Conservation (phyloP, 2,888 invertebrate genomes). For the Hydropsyche betteni region DNA sequence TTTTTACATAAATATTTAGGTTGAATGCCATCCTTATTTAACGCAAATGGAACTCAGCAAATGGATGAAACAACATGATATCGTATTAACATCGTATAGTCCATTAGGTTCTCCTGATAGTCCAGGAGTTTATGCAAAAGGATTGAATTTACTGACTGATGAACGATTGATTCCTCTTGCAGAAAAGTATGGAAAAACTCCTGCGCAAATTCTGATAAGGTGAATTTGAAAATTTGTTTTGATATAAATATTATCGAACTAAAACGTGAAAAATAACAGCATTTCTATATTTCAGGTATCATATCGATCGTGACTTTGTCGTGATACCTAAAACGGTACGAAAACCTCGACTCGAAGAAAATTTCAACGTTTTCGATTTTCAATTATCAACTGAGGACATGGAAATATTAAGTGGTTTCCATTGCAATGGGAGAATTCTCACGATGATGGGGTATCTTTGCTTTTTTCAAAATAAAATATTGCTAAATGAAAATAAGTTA, state of each 20-base stretch:
- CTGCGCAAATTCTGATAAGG: constrained; percentile 71
- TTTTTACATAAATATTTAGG: constrained; percentile 57
- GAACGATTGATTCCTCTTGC: constrained; percentile 63
- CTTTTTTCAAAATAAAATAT: background rate
- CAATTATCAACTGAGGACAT: constrained; percentile 59
- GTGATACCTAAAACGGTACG: constrained; percentile 68
- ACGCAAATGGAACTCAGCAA: constrained; percentile 69
- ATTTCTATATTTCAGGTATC: constrained; percentile 49
- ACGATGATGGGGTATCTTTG: constrained; percentile 45
- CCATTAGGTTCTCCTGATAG: constrained; percentile 73
- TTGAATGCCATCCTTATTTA: constrained; percentile 65
- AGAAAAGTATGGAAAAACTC: constrained; percentile 67
- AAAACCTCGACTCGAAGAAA: constrained; percentile 61
- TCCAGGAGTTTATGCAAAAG: constrained; percentile 68
- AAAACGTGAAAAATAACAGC: background rate
- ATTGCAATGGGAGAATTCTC: constrained; percentile 45
- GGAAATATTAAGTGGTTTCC: constrained; percentile 36
- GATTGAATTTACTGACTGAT: constrained; percentile 53
- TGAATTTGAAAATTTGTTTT: background rate
- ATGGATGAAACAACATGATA: constrained; percentile 67
- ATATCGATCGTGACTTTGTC: constrained; percentile 60
- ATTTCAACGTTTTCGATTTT: constrained; percentile 65
- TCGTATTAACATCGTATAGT: constrained; percentile 74
- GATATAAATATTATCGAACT: too few relatives aligned
- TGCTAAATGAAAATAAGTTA: background rate